These are phyloP conservation scores for Echinarachnius parma DNA, from an alignment of 53 echinoderm and acorn worm genomes.

Conservation along the genomic window DNA sequence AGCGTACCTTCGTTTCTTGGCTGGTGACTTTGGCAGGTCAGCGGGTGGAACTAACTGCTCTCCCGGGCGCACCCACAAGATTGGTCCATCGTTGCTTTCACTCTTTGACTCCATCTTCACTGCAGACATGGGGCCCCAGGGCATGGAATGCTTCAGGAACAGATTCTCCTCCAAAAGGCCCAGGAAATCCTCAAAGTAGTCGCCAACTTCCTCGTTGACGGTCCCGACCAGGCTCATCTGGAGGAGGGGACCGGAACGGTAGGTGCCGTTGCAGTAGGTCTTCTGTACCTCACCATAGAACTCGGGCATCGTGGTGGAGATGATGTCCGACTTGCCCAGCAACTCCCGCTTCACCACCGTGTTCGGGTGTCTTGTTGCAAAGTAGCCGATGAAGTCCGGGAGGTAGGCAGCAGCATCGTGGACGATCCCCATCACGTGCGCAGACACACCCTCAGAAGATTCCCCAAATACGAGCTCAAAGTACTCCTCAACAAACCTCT, in stretches of 20 bases:
- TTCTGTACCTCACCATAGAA: conserved; percentile 67
- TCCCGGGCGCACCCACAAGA: conserved; percentile 95
- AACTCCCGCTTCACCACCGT: conserved; percentile 80
- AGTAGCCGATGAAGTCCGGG: conserved; percentile 82
- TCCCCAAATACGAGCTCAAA: conserved; percentile 75
- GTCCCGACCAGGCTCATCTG: conserved; percentile 97
- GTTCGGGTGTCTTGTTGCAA: conserved; percentile 68
- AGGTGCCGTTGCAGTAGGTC: conserved; percentile 87
- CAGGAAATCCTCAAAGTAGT: conserved; percentile 91
- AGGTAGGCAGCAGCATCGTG: conserved; percentile 74
- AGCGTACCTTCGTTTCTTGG: conserved; percentile 94
- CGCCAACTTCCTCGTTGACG: conserved; percentile 96
- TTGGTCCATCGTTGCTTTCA: conserved; percentile 97
- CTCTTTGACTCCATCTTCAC: conserved; percentile 67
- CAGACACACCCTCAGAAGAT: conserved; percentile 64
- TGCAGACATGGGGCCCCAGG: conserved; percentile 80
- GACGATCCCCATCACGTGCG: conserved; percentile 90
- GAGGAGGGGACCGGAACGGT: conserved; percentile 82
- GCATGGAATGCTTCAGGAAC: conserved; percentile 90
- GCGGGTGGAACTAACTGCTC: conserved; percentile 99
- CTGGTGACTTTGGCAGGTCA: conserved; percentile 95
- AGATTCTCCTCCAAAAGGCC: conserved; percentile 78
- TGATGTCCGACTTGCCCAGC: conserved; percentile 92
- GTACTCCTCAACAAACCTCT: conserved; percentile 73
- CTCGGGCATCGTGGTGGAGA: conserved; percentile 85